Percentiles rank a stretch among this genome's conserved stretches.
Conservation (phyloP, 2,888 invertebrate genomes). For the Octonoba sinensis region DNA sequence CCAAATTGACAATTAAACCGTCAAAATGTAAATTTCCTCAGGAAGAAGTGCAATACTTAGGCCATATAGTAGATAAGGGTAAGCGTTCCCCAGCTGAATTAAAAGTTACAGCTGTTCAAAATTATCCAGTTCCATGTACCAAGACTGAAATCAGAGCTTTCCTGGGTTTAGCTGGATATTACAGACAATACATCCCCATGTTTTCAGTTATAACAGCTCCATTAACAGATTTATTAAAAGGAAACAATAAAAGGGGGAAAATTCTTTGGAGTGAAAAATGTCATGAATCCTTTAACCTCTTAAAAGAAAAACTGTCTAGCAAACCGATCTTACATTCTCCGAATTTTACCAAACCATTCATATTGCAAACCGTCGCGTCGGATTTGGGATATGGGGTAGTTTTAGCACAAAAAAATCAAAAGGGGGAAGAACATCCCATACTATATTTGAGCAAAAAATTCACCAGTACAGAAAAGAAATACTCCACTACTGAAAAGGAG, state of each 20-base stretch:
- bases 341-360: not conserved
- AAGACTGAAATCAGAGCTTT: no score
- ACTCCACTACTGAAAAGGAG: slow-evolving; percentile 16
- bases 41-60: slow-evolving; percentile 20
- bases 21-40: slow-evolving; percentile 33
- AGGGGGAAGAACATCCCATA: slow-evolving; percentile 2
- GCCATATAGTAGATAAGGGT: slow-evolving; percentile 13
- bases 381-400: not conserved
- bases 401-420: not conserved
- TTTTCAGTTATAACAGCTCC: slow-evolving; percentile 21
- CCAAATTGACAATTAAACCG: slow-evolving; percentile 3
- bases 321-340: not conserved
- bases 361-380: not conserved
- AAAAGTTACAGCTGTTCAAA: no score
- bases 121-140: no score
- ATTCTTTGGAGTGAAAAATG: not conserved
- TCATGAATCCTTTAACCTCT: not conserved
- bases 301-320: not conserved
- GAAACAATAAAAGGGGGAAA: not conserved
- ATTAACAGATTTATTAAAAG: slow-evolving; percentile 24
- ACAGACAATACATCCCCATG: slow-evolving; percentile 10
- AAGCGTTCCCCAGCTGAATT: no score
- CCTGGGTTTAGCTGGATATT: slow-evolving; percentile 18
- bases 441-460: slow-evolving; percentile 8
- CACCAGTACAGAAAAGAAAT: not conserved